Evolutionary conservation across 2,113 vertebrate genomes (phyloP).

Genomic region (Isurus oxyrinchus): DNA sequence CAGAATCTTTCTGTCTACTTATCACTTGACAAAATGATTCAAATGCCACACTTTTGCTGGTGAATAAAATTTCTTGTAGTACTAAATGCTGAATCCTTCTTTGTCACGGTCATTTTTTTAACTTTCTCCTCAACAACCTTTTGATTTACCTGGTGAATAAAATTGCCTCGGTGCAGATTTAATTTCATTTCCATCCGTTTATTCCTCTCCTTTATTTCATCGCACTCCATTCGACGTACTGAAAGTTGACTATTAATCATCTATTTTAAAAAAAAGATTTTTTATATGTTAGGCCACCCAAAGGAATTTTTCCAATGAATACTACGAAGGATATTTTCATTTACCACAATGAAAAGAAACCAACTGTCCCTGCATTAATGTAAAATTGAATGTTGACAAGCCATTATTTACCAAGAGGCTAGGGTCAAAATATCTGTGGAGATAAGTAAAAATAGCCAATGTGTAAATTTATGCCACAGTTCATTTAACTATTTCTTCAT

Average conservation of each 20-base stretch:
- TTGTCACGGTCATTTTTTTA: neutral
- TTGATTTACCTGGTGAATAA: conserved; percentile 53
- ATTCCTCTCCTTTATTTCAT: conserved; percentile 49
- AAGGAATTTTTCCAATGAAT: neutral
- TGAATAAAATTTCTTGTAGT: neutral
- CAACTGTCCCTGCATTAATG: neutral
- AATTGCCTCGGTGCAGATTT: conserved; percentile 48
- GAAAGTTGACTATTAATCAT: conserved; percentile 55
- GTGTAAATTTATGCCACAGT: neutral
- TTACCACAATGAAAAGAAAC: neutral
- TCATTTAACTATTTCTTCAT: neutral
- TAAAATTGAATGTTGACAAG: neutral
- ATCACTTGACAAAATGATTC: neutral
- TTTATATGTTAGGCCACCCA: neutral
- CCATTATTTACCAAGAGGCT: neutral
- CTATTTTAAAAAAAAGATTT: conserved; percentile 43
- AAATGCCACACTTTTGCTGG: neutral
- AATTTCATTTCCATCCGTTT: conserved; percentile 52
- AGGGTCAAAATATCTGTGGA: neutral
- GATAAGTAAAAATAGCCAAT: neutral
- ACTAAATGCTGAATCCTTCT: neutral
- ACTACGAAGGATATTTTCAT: neutral
- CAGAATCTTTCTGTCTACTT: neutral
- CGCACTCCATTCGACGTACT: conserved; percentile 55
- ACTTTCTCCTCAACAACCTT: neutral